phyloP scores from a whole-genome alignment of 2,888 invertebrate species.

The Ectemnius continuus region DNA sequence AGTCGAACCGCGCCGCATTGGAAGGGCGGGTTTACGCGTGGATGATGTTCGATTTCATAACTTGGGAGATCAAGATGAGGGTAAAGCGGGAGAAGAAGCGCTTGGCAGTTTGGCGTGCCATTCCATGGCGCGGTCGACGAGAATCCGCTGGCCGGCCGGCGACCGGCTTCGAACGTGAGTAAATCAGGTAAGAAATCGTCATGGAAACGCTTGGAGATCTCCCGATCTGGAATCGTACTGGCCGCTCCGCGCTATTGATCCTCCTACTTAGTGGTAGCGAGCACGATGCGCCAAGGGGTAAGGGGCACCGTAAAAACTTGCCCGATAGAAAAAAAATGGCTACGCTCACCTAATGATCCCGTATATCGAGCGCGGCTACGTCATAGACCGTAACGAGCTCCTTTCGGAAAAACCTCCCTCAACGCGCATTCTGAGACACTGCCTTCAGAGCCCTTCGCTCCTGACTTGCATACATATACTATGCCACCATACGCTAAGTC shows the following conservation, averaged over 20 bases:
- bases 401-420: conserved; percentile 25
- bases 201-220: conserved; percentile 30
- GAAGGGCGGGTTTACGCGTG: background rate
- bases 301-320: conserved; percentile 41
- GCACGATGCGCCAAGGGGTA: conserved; percentile 30
- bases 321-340: conserved; percentile 35
- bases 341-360: conserved; percentile 38
- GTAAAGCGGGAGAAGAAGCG: conserved; percentile 14
- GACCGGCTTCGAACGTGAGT: conserved; percentile 27
- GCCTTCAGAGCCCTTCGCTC: no score
- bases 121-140: conserved; percentile 4
- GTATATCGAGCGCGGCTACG: conserved; percentile 15
- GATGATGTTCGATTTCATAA: conserved; percentile 17
- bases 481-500: no score
- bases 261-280: background rate
- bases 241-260: conserved; percentile 17
- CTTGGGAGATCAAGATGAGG: background rate
- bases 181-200: conserved; percentile 36
- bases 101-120: conserved; percentile 8
- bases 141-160: background rate
- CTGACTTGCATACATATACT: no score
- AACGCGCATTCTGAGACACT: conserved; percentile 27
- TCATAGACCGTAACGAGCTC: conserved; percentile 36
- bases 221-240: conserved; percentile 28
- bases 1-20: conserved; percentile 9